Base-by-base conservation (phyloP, 1,140 invertebrate genomes). In the Calephelis nemesis region DNA sequence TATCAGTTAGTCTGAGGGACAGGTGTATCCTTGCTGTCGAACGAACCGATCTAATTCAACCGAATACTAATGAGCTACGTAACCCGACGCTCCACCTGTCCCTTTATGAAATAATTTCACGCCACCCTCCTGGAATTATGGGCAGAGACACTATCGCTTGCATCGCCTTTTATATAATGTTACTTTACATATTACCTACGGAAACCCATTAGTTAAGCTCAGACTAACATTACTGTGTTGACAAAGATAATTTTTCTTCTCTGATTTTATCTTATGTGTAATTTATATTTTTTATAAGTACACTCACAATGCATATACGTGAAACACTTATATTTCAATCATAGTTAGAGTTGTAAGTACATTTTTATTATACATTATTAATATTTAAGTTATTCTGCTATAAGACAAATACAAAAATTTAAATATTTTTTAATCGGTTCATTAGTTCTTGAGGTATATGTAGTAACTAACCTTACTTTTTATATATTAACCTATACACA, bases 91-190 rank as follows among this genome's bases (percentile, higher is more conserved):
- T 77, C 72, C 87, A 90, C 85, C 87, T 90, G 87, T 88, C 87
- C 15, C 75, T 74, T 76, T 83, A 86, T 77, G 76, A 86, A 84
- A 88, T 88, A 87, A 83, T 88, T 89, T 89, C 88, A 90, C 84
- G 79, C 73, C 83, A 80, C 83, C 84, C 85, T 82, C 85, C 82
- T 70, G 76, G 82, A 83, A 87, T 84, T 88, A 88, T 84, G 82
- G 85, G 84, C 85, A 84, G 87, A 84, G 77, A 77, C 76, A 79
- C 74, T 87, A 89, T 88, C 86, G 75, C 77, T 68, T 67, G 76
- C 74, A 88, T 89, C 87, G 76, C 81, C 78, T 88, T 88, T 91
- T 85, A 88, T 81, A 81, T 91, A 88, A 89, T 86, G 74, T 70
- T 75, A 80, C 80, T 58, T 58, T 30, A 58, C 9, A 30, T 58